Evolutionary conservation across 2,888 invertebrate genomes (phyloP).

Genomic region (Automeris io): DNA sequence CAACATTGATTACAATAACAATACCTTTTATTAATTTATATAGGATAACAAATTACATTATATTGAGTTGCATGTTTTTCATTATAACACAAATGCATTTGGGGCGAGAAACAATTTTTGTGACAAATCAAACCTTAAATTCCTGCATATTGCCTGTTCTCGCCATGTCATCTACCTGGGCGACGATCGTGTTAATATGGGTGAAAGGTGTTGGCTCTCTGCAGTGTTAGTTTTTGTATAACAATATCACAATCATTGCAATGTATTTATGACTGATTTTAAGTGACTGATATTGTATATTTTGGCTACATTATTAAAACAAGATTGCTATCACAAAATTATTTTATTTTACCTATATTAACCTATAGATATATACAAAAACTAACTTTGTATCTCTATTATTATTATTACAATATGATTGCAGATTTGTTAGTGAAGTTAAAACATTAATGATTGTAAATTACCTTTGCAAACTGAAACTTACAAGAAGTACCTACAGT

Average conservation of each 20-base stretch:
- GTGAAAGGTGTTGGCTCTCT: conserved; percentile 5
- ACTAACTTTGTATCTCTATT: conserved; percentile 4
- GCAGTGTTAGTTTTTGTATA: conserved; percentile 5
- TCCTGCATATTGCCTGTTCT: too few species aligned
- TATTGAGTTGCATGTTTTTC: too few species aligned
- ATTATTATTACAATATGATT: not conserved
- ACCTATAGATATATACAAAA: conserved; percentile 2
- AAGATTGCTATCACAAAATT: not conserved
- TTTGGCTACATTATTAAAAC: not conserved
- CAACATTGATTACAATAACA: too few species aligned
- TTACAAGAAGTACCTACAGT: not conserved
- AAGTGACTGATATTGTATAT: too few species aligned
- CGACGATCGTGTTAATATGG: not conserved
- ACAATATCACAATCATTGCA: not conserved
- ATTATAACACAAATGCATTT: too few species aligned
- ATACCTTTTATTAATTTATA: too few species aligned
- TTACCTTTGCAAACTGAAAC: conserved; percentile 4
- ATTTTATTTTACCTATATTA: conserved; percentile 1
- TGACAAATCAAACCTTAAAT: too few species aligned
- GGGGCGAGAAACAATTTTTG: too few species aligned
- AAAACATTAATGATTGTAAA: conserved; percentile 3
- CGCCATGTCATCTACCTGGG: too few species aligned
- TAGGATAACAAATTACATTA: too few species aligned
- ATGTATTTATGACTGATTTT: not conserved
- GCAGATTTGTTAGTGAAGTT: too few species aligned